Evolutionary conservation across 2,888 invertebrate species (phyloP).

Genomic region (Cephus sareptanus): DNA sequence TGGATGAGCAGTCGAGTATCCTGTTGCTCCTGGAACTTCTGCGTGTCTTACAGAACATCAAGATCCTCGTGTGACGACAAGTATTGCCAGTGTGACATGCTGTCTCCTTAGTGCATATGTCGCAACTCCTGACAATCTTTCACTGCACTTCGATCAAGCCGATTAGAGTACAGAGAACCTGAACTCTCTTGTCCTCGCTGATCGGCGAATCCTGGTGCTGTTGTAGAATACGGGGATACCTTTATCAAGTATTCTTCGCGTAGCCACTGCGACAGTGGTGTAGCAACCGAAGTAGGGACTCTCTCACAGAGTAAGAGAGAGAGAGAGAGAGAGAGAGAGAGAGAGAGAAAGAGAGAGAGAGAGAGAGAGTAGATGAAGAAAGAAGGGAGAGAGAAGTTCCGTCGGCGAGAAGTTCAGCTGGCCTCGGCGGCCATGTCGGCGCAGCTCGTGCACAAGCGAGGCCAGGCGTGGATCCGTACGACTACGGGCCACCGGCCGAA

Average conservation of each 20-base stretch:
- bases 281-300: background rate
- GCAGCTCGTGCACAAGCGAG: constrained; percentile 30
- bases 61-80: background rate
- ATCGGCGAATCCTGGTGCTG: background rate
- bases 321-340: constrained; percentile 18
- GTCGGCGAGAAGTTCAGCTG: constrained; percentile 53
- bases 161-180: background rate
- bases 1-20: background rate
- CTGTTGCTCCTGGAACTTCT: background rate
- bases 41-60: background rate
- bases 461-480: constrained; percentile 6
- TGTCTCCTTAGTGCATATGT: background rate
- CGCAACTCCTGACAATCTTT: background rate
- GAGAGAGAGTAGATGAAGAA: constrained; percentile 22
- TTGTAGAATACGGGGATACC: background rate
- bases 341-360: constrained; percentile 16
- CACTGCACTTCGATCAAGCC: background rate
- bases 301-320: constrained; percentile 17
- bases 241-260: background rate
- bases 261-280: background rate
- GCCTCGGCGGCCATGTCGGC: constrained; percentile 63
- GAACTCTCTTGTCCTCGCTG: background rate
- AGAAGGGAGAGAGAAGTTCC: constrained; percentile 20
- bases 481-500: constrained; percentile 5
- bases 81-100: background rate